Conservation (phyloP, 2,113 vertebrate genomes). For the Lampris incognitus region DNA sequence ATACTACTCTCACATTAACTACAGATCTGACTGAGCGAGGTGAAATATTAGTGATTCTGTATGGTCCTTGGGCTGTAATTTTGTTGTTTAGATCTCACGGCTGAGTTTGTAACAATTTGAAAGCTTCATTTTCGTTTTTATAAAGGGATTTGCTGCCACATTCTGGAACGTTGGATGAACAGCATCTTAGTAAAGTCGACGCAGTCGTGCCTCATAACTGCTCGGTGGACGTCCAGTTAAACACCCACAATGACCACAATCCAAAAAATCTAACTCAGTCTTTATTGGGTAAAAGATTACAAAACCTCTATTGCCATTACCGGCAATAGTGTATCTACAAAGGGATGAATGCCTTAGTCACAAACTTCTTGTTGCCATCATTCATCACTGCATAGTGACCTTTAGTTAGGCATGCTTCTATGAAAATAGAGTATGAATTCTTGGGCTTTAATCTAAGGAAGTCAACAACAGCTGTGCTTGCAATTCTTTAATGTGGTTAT, state of each 20-base stretch:
- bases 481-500: too few species aligned
- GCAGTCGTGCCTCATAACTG: too few species aligned
- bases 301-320: slow-evolving; percentile 23
- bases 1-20: too few species aligned
- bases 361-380: not conserved
- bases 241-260: not conserved
- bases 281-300: slow-evolving; percentile 54
- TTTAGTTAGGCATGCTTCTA: slow-evolving; percentile 48
- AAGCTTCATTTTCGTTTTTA: too few species aligned
- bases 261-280: slow-evolving; percentile 2
- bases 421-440: slow-evolving; percentile 45
- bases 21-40: too few species aligned
- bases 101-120: too few species aligned
- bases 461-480: too few species aligned
- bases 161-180: not conserved
- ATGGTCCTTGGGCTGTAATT: too few species aligned
- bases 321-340: not conserved
- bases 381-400: slow-evolving; percentile 12
- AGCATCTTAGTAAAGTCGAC: too few species aligned
- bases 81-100: too few species aligned
- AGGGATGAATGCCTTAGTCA: not conserved
- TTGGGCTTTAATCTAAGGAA: not conserved
- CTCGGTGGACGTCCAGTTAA: too few species aligned
- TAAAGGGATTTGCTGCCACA: slow-evolving; percentile 21
- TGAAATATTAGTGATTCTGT: too few species aligned